phyloP scores from a whole-genome alignment of 2,113 vertebrate genomes.

The Microcebus murinus region DNA sequence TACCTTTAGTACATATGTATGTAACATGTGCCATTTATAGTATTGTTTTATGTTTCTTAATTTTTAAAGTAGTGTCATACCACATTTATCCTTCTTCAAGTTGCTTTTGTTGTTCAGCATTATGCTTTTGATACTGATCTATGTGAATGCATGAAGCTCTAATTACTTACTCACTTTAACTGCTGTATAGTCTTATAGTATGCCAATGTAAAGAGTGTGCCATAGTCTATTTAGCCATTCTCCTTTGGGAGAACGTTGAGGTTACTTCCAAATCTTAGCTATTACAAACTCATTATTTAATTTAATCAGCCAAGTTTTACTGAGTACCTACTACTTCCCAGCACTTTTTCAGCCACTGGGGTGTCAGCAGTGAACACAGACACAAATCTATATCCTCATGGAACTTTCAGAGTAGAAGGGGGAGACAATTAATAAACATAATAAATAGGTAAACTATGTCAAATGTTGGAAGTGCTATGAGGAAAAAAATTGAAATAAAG shows the following conservation, averaged over 20 bases:
- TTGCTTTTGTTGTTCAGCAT: conserved; percentile 28
- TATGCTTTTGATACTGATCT: not conserved
- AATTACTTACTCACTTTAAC: not conserved
- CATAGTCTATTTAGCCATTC: not conserved
- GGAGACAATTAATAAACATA: not conserved
- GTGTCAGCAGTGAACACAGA: not conserved
- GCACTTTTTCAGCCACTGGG: not conserved
- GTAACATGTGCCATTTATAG: not conserved
- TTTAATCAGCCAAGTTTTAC: not conserved
- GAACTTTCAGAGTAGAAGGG: not conserved
- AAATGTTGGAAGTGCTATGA: not conserved
- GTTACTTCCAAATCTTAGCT: not conserved
- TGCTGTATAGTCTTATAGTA: not conserved
- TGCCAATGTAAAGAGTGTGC: not conserved
- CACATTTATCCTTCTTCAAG: not conserved
- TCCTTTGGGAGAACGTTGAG: not conserved
- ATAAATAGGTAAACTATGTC: not conserved
- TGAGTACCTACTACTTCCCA: not conserved
- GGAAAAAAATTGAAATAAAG: not conserved
- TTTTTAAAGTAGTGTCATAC: not conserved
- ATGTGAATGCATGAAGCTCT: not conserved
- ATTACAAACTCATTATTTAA: conserved; percentile 27
- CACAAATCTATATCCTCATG: not conserved
- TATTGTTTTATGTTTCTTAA: not conserved
- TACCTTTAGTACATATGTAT: not conserved